These are phyloP conservation scores for Acrobasis consociella DNA, from an alignment of 2,888 invertebrate genomes.

Conservation along the genomic window DNA sequence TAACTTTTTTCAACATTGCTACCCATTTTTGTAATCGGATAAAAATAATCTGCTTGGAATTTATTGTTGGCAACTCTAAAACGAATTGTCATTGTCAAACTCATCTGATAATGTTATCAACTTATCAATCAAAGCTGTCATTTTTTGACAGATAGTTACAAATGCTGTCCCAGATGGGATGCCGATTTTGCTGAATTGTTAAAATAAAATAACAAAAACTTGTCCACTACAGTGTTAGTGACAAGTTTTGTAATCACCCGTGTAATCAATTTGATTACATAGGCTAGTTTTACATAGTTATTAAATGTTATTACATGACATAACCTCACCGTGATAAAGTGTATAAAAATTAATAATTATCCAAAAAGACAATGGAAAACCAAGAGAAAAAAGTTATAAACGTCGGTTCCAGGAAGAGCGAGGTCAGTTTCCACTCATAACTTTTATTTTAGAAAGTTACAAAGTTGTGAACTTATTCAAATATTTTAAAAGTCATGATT, in stretches of 20 bases:
- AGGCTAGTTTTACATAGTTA: conserved; percentile 28
- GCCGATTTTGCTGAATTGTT: conserved; percentile 7
- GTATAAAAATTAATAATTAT: conserved; percentile 28
- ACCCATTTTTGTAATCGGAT: no score
- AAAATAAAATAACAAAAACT: conserved; percentile 40
- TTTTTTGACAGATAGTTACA: neutral
- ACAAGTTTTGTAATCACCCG: conserved; percentile 46
- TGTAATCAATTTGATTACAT: conserved; percentile 22
- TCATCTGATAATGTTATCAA: neutral
- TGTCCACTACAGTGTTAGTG: conserved; percentile 80
- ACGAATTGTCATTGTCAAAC: neutral
- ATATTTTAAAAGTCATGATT: conserved; percentile 13
- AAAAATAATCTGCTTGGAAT: no score
- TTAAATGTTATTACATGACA: conserved; percentile 37
- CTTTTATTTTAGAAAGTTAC: conserved; percentile 7
- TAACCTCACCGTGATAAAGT: conserved; percentile 41
- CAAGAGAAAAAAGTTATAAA: conserved; percentile 82
- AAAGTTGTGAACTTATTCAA: conserved; percentile 4
- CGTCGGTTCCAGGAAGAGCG: conserved; percentile 93
- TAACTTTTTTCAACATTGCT: no score
- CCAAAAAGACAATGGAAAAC: conserved; percentile 58
- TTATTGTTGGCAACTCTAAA: neutral
- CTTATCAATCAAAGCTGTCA: neutral
- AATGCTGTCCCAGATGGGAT: neutral
- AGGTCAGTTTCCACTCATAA: conserved; percentile 80